Evolutionary conservation across 2,797 vertebrate genomes (phyloP), one percentile per base, ranked within the genome.

Genomic region (Clamator glandarius): DNA sequence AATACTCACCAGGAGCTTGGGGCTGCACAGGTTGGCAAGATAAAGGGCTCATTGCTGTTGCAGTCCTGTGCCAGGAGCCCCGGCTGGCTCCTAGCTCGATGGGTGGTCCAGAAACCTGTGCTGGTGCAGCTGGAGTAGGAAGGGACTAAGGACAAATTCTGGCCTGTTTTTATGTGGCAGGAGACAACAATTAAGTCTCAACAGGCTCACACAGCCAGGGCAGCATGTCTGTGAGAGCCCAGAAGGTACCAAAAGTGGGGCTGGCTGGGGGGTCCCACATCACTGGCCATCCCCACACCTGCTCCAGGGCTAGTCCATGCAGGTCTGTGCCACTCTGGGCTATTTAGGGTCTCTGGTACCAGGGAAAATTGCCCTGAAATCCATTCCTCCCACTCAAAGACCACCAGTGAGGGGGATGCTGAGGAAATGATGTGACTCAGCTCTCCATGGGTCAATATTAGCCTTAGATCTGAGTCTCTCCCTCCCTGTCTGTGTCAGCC

Each of bases 1-100:
- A 77, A 89, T 28, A 55, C 6, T 12, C 55, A 61, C n/a, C 16
- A 54, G 70, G 36, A 89, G 63, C 29, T 67, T 1, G 0, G 23
- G 12, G 8, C 21, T 72, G 23, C 6, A 7, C 31, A 26, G 12
- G 14, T 1, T 85, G 55, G 14, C 0, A 0, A 17, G n/a, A 80
- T 33, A 58, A 84, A 67, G 35, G n/a, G 55, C 31, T 95, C 39
- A 83, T 79, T 33, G 55, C 42, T 62, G 28, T 5, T 50, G 33
- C 6, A 64, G 24, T 26, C 46, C 61, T 41, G 15, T 42, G 44
- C 14, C 2, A 4, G 36, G 42, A 76, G n/a, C 23, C 28, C 51
- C 82, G 72, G 67, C 72, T 87, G 33, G n/a, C 26, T 79, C 18
- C 42, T 55, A 90, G 57, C 3, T 64, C 57, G 12, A 2, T 12